Percentiles rank a stretch among this genome's conserved stretches.
These are phyloP conservation scores for Herpetotheres cachinnans DNA, from an alignment of 2,113 vertebrate species.

Conservation along the genomic window DNA sequence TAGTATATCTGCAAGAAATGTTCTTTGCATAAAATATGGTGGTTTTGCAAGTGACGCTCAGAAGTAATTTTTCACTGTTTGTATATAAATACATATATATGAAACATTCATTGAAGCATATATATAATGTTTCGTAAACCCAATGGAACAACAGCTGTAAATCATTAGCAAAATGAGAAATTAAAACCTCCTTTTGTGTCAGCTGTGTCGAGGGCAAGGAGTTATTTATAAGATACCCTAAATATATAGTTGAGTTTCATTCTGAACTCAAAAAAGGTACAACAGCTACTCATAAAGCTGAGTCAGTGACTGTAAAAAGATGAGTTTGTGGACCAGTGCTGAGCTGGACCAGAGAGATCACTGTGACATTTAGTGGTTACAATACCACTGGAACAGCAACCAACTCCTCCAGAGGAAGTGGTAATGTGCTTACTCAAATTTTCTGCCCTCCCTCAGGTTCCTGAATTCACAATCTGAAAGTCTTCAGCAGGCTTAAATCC, in stretches of 20 bases:
- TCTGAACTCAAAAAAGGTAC: constrained; percentile 15
- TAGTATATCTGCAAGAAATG: not conserved
- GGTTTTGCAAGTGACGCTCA: not conserved
- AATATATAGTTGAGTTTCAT: constrained; percentile 28
- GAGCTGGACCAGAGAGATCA: constrained; percentile 47
- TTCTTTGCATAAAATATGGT: constrained; percentile 11
- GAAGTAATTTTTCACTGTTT: not conserved
- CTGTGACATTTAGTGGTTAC: constrained; percentile 63
- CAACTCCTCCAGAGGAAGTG: constrained; percentile 53
- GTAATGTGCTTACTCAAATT: constrained; percentile 37
- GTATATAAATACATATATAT: constrained; percentile 1
- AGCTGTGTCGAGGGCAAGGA: not conserved
- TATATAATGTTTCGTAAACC: not conserved
- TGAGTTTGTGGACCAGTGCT: not conserved
- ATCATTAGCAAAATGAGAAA: constrained; percentile 44
- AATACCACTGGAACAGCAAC: constrained; percentile 61
- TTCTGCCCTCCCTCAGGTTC: constrained; percentile 41
- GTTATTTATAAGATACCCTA: constrained; percentile 27
- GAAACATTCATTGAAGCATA: not conserved
- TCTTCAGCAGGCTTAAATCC: constrained; percentile 9
- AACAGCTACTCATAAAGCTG: constrained; percentile 36
- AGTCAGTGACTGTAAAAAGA: constrained; percentile 41
- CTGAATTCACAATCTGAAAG: constrained; percentile 56
- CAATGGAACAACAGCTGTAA: constrained; percentile 24
- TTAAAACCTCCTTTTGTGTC: constrained; percentile 30